Conservation (phyloP, 2,797 vertebrate species). For the Sandelia bainsii region DNA sequence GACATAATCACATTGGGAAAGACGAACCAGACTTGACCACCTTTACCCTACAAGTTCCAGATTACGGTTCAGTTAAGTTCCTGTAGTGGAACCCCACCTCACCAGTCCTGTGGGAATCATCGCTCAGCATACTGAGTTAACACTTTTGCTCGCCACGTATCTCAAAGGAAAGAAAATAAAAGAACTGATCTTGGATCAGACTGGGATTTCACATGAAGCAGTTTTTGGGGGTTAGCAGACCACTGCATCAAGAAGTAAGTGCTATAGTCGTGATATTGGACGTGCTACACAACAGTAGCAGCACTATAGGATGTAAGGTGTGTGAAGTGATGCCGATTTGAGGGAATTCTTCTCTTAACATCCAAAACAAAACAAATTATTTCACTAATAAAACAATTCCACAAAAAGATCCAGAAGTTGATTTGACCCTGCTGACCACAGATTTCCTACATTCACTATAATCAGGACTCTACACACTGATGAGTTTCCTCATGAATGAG, state of each 20-base stretch:
- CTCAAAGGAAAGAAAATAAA: neutral
- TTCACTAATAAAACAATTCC: neutral
- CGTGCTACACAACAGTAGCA: neutral
- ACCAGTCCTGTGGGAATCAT: neutral
- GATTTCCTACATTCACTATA: slow-evolving; percentile 52
- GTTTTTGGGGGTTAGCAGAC: neutral
- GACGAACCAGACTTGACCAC: too few relatives aligned
- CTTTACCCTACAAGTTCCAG: too few relatives aligned
- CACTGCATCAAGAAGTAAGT: neutral
- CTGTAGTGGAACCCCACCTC: too few relatives aligned
- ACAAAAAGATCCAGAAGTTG: neutral
- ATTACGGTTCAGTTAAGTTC: too few relatives aligned
- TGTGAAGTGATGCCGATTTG: neutral
- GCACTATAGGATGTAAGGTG: neutral
- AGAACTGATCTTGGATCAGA: neutral
- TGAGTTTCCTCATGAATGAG: slow-evolving; percentile 15
- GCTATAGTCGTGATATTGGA: too few relatives aligned
- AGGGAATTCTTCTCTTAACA: neutral
- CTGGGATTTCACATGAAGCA: neutral
- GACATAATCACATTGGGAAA: too few relatives aligned
- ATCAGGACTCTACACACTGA: slow-evolving; percentile 6
- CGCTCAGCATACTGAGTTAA: neutral
- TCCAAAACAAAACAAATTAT: neutral
- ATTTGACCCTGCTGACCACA: neutral
- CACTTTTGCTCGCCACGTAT: neutral